Conservation (phyloP, 2,888 invertebrate species). For the Calameuta filiformis region DNA sequence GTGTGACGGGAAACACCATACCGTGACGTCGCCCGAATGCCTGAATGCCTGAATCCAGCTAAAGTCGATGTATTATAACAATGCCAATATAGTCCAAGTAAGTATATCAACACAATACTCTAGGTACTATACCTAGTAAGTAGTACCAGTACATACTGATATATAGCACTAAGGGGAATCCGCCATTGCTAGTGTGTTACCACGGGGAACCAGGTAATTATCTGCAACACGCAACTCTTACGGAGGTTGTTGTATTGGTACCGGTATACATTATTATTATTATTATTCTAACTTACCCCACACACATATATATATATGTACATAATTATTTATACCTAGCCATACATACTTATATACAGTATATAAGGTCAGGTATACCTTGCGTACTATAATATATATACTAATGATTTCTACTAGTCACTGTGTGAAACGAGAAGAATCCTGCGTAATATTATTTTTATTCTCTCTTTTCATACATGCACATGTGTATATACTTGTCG, state of each 20-base stretch:
- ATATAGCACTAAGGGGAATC: constrained; percentile 35
- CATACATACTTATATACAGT: constrained; percentile 9
- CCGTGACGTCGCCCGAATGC: constrained; percentile 60
- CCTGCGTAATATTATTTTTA: neutral
- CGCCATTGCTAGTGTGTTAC: constrained; percentile 59
- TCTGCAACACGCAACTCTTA: constrained; percentile 58
- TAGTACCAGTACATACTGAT: neutral
- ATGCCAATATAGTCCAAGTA: neutral
- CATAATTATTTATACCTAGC: constrained; percentile 6
- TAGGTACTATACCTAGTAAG: neutral
- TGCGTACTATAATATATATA: neutral
- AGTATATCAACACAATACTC: neutral
- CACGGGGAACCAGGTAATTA: constrained; percentile 61
- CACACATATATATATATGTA: constrained; percentile 8
- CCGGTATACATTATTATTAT: neutral
- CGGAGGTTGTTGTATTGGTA: neutral
- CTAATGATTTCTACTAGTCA: neutral
- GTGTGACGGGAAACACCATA: constrained; percentile 64
- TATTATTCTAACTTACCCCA: constrained; percentile 13
- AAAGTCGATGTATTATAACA: neutral
- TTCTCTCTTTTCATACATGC: neutral
- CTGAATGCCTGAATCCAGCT: constrained; percentile 58
- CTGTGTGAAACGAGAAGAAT: neutral
- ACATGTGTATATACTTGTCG: neutral
- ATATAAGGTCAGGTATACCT: neutral